Conservation (phyloP, 2,113 vertebrate species). For the Sebastes schlegelii region DNA sequence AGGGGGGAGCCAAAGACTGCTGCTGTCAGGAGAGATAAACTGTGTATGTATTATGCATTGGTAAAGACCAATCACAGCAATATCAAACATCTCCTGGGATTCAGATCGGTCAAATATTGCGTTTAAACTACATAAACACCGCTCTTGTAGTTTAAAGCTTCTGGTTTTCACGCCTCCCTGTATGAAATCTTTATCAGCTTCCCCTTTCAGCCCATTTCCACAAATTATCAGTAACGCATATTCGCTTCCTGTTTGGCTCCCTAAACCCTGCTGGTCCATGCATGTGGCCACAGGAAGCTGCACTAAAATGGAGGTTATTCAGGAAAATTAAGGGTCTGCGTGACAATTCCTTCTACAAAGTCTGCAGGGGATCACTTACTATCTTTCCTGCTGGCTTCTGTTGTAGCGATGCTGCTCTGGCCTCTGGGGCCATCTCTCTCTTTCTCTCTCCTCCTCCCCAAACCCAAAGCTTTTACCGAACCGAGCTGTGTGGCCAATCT, state of each 20-base stretch:
- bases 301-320: constrained; percentile 24
- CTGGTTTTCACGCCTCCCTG: neutral
- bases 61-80: neutral
- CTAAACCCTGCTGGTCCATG: constrained; percentile 3
- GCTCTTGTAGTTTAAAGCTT: neutral
- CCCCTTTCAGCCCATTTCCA: constrained; percentile 39
- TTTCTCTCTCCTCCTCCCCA: neutral
- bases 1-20: constrained; percentile 56
- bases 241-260: constrained; percentile 63
- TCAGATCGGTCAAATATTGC: neutral
- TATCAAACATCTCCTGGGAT: neutral
- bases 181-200: constrained; percentile 46
- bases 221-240: constrained; percentile 49
- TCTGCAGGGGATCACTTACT: neutral
- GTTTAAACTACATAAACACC: neutral
- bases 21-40: neutral
- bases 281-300: constrained; percentile 41
- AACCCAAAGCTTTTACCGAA: constrained; percentile 9
- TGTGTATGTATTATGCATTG: too few relatives aligned
- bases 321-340: neutral
- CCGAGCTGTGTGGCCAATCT: constrained; percentile 11
- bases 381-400: constrained; percentile 11
- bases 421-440: constrained; percentile 19
- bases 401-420: constrained; percentile 11
- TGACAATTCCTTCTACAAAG: constrained; percentile 1